Evolutionary conservation across 2,797 vertebrate genomes (phyloP), one percentile per base, ranked within the genome.

Genomic region (Sparus aurata): DNA sequence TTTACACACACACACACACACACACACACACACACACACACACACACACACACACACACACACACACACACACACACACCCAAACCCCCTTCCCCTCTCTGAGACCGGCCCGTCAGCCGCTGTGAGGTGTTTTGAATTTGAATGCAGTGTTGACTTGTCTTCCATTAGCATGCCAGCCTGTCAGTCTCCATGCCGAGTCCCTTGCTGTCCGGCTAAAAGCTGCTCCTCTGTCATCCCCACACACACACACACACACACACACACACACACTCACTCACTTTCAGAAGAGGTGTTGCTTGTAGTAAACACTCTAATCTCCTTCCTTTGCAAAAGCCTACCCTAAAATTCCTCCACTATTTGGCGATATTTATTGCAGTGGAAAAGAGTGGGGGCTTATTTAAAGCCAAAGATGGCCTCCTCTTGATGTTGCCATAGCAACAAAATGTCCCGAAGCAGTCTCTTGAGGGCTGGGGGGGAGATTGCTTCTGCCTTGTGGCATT

Each of bases 361-460:
- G 73, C 58, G 59, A 58, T 80, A 85, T 87, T 72, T 83, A 79
- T 81, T 66, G 71, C 77, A 57, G 2, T 8, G 63, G 82, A 79
- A 67, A 63, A 47, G 46, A 78, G 67, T 41, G 23, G 60, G 55
- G 78, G 68, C 72, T 85, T 80, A 86, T 82, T 87, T 69, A 67
- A 88, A 85, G 61, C 83, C 79, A 84, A 77, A 59, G 69, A 86
- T 79, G 78, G 78, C 80, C 80, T 77, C 79, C 50, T 85, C 67
- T 73, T 15, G 2, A 52, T 3, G 82, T 93, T 86, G 49, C 85
- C 76, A 91, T 93, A 49, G 92, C 86, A 91, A 94, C 92, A 77
- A 86, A 89, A 87, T 87, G 84, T 90, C 91, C 90, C 73, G 16
- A 63, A 82, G 74, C 79, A 67, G 64, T 86, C 82, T 83, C 82